Conservation (phyloP, 2,113 vertebrate genomes). For the Sula dactylatra region DNA sequence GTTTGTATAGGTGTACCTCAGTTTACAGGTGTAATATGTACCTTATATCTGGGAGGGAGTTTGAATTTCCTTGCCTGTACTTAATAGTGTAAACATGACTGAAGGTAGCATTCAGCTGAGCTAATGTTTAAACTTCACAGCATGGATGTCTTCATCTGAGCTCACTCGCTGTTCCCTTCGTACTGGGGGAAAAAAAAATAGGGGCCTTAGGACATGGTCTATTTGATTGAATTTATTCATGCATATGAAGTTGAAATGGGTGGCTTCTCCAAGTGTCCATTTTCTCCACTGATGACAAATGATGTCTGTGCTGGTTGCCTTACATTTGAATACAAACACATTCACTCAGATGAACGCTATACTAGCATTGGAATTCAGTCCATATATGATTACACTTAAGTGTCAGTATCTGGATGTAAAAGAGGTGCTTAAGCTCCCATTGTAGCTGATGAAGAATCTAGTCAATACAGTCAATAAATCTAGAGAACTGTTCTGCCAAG, state of each 20-base stretch:
- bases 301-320: neutral
- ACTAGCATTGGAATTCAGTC: neutral
- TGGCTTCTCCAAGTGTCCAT: neutral
- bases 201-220: neutral
- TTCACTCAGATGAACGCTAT: neutral
- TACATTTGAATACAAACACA: neutral
- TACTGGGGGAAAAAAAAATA: rapidly evolving
- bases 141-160: neutral
- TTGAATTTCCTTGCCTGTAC: neutral
- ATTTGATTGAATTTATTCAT: neutral
- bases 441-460: neutral
- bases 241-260: neutral
- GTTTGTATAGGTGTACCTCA: neutral
- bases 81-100: neutral
- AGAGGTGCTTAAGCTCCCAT: neutral
- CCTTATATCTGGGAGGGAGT: neutral
- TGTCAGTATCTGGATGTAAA: neutral
- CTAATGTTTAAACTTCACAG: neutral
- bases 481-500: neutral
- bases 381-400: neutral
- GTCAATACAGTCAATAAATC: neutral
- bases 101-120: neutral
- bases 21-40: neutral
- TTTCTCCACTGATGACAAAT: neutral
- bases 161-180: neutral